Percentiles rank a stretch among this genome's conserved stretches.
These are phyloP conservation scores for Heliconius ethilla DNA, from an alignment of 2,888 invertebrate species.

Conservation along the genomic window DNA sequence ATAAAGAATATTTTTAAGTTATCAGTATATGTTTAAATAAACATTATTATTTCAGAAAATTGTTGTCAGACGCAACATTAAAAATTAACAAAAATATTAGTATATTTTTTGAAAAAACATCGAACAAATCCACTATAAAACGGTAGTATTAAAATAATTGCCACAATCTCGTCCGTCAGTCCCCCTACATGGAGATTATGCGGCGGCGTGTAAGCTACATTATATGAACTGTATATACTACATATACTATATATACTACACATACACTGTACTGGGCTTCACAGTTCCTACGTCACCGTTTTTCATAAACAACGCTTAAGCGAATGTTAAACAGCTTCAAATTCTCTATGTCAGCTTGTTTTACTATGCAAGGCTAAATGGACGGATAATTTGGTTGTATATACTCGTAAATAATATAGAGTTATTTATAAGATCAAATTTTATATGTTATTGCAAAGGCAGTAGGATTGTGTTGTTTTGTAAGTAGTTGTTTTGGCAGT, in stretches of 20 bases:
- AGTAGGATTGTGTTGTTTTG: too few relatives aligned
- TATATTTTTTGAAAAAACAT: too few relatives aligned
- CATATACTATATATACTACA: conserved; percentile 16
- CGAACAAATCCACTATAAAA: neutral
- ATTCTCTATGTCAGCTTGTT: conserved; percentile 41
- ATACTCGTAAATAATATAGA: neutral
- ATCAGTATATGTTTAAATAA: too few relatives aligned
- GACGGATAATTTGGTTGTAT: neutral
- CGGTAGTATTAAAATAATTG: conserved; percentile 25
- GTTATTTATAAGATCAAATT: too few relatives aligned
- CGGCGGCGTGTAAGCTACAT: conserved; percentile 36
- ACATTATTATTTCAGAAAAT: too few relatives aligned
- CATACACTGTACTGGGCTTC: conserved; percentile 29
- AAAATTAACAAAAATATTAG: too few relatives aligned
- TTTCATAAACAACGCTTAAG: conserved; percentile 43
- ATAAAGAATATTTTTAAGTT: too few relatives aligned
- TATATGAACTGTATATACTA: conserved; percentile 26
- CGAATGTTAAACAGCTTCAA: conserved; percentile 44
- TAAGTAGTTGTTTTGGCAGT: too few relatives aligned
- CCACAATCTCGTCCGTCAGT: conserved; percentile 38
- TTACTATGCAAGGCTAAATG: neutral
- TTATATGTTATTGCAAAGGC: too few relatives aligned
- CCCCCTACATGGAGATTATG: conserved; percentile 43
- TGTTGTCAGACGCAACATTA: too few relatives aligned
- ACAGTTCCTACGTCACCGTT: conserved; percentile 41